Evolutionary conservation across 2,113 vertebrate genomes (phyloP), one percentile per base, ranked within the genome.

Genomic region (Rhea americana): DNA sequence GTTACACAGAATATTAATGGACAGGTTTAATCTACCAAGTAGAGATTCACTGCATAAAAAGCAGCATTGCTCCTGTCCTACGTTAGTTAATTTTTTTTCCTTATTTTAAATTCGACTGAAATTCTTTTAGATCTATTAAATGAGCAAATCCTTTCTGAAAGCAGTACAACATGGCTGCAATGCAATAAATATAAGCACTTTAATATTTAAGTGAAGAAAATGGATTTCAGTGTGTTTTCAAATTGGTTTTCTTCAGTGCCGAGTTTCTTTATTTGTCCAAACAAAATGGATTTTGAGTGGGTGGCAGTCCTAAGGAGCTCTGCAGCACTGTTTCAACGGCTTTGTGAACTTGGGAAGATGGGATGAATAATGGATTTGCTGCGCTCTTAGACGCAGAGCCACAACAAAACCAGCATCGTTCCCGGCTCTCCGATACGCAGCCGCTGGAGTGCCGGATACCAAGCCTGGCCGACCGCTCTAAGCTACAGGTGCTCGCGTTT

Each of bases 141-240:
- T 77, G 85, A 89, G 68, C 61, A 93, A 87, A 83, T 78, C 80
- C 61, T 76, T 91, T 91, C 43, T 58, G 65, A 94, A 96, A 96
- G 88, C 47, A 70, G 41, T 59, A 74, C 68, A 90, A 74, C 47
- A 59, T n/a, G 80, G 58, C 77, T 95, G 65, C 94, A 95, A 94
- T 71, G n/a, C 85, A 92, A 94, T 95, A 96, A 95, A 95, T 94
- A 97, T 61, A 93, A 81, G 91, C 95, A 94, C 63, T 89, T 82
- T 74, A 95, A 93, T 97, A 96, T 95, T 94, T 76, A 97, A 95
- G 82, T 80, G 94, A 92, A 70, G 88, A 93, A 95, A 97, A 96
- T 82, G 28, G 76, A 94, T 91, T 94, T 73, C 87, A 90, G 87
- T 61, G 65, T 87, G 65, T 90, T 93, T 87, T 84, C 89, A 96